These are phyloP conservation scores for Spicauda simplicius DNA, from an alignment of 2,888 invertebrate species.

Conservation along the genomic window DNA sequence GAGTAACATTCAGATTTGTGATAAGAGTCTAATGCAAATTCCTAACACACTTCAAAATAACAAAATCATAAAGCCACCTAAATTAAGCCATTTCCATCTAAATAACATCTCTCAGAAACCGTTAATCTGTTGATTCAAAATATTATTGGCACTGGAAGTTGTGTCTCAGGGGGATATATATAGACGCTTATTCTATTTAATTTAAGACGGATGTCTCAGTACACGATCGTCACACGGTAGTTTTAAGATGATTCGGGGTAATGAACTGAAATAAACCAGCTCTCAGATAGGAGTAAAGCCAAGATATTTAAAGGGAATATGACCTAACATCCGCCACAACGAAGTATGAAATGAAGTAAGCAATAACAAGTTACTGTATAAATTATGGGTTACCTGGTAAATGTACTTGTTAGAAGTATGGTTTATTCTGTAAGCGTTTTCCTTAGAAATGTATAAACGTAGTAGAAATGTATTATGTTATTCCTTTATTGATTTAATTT, in stretches of 20 bases:
- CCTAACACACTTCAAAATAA: too few species aligned
- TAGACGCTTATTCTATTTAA: neutral
- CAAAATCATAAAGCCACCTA: neutral
- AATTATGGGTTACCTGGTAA: neutral
- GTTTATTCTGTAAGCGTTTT: neutral
- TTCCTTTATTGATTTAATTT: too few species aligned
- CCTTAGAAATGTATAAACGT: too few species aligned
- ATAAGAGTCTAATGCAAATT: too few species aligned
- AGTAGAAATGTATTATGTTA: too few species aligned
- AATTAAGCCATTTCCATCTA: neutral
- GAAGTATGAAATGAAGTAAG: neutral
- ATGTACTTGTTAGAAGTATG: neutral
- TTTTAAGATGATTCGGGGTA: neutral
- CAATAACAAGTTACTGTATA: neutral
- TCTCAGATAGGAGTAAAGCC: neutral
- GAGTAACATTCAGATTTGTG: too few species aligned
- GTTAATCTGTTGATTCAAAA: slow-evolving; percentile 13
- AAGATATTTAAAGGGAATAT: neutral
- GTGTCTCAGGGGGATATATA: slow-evolving; percentile 9
- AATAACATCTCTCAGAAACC: neutral
- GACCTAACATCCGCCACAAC: neutral
- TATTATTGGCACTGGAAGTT: neutral
- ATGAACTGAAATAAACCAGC: slow-evolving; percentile 7
- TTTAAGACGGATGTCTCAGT: neutral
- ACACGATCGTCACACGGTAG: slow-evolving; percentile 1